Base-by-base conservation (phyloP, 2,113 vertebrate genomes). In the Callorhinus ursinus region DNA sequence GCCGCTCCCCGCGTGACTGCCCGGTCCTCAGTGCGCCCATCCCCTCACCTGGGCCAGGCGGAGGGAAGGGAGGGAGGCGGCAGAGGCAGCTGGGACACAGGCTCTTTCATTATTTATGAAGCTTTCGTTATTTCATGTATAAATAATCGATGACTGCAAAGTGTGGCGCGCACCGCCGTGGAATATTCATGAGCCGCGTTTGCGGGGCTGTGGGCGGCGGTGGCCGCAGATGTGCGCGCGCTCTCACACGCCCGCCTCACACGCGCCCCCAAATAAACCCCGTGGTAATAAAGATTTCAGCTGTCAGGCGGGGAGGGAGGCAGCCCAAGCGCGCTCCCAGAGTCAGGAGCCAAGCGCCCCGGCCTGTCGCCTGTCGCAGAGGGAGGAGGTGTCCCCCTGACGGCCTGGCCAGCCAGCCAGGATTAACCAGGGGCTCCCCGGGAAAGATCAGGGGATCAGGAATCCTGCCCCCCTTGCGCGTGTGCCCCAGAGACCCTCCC, bases 121-220 rank as follows among this genome's bases (percentile, higher is more conserved):
- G 98, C 98, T 98, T 98, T 98, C 89, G 89, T 98, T 98, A 98
- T 98, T 98, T 98, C 97, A 1, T 93, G 13, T 98, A 99, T 99
- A 98, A 99, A 99, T 99, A 99, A 99, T 98, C 98, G 84, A 99
- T 98, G 98, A 93, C 97, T 97, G 98, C 98, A 98, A 99, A 98
- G 97, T 88, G 96, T 92, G 97, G 93, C 95, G 82, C 96, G 98
- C 69, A 28, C 95, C 39, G 81, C 83, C 42, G 95, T 82, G 97
- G 99, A 99, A 99, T 99, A 99, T 99, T 98, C 98, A 99, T 99
- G 98, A 98, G 96, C 97, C 90, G 51, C 79, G 76, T 97, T 97
- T 93, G 97, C 92, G 88, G 93, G 98, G 97, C 97, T 98, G 97
- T 97, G 88, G 42, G 90, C 95, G 21, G 97, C 67, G 26, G 1